These are phyloP conservation scores for Catharus minimus DNA, from an alignment of 2,113 vertebrate species.

Conservation along the genomic window DNA sequence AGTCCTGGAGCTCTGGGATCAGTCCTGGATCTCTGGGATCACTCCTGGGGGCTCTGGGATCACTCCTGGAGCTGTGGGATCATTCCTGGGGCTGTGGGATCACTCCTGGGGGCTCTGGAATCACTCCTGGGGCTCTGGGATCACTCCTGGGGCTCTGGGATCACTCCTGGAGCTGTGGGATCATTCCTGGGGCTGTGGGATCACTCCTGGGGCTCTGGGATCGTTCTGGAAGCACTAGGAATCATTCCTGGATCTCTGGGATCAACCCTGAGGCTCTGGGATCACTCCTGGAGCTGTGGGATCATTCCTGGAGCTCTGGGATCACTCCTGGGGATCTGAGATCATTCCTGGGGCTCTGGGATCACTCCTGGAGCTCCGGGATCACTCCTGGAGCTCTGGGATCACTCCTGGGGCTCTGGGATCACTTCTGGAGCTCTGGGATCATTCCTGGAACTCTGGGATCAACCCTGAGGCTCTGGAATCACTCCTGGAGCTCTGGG, in stretches of 20 bases:
- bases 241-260: neutral
- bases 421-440: accelerated
- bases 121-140: neutral
- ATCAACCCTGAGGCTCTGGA: too few relatives aligned
- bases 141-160: accelerated
- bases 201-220: accelerated
- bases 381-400: neutral
- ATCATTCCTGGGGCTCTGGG: neutral
- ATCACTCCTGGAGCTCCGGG: too few relatives aligned
- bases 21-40: neutral
- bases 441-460: accelerated
- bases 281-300: accelerated
- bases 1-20: too few relatives aligned
- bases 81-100: too few relatives aligned
- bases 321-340: neutral
- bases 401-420: accelerated
- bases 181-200: accelerated
- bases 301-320: accelerated
- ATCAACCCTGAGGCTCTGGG: accelerated
- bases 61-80: too few relatives aligned
- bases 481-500: too few relatives aligned
- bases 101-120: accelerated
- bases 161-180: too few relatives aligned
- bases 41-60: too few relatives aligned
- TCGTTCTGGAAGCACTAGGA: too few relatives aligned